Percentiles rank a stretch among this genome's conserved stretches.
These are phyloP conservation scores for Blastobasis adustella DNA, from an alignment of 2,888 invertebrate species.

Conservation along the genomic window DNA sequence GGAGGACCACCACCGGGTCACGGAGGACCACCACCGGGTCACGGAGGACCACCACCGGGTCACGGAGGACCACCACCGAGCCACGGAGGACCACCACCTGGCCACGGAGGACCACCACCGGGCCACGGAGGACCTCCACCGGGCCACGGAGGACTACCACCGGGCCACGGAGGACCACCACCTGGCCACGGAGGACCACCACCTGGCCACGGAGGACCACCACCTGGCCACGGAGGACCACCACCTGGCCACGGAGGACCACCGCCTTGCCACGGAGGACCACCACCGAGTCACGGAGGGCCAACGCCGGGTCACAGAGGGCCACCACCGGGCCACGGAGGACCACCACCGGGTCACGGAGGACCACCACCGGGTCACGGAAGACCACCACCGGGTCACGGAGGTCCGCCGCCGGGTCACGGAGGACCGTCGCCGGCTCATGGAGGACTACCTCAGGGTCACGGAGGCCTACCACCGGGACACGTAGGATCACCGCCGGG, in stretches of 20 bases:
- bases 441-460: neutral
- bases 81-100: too few species aligned
- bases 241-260: neutral
- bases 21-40: too few species aligned
- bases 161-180: too few species aligned
- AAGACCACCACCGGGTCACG: neutral
- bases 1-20: too few species aligned
- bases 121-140: too few species aligned
- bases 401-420: neutral
- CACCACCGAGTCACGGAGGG: neutral
- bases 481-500: slow-evolving; percentile 9
- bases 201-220: neutral
- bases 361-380: neutral
- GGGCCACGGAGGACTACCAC: too few species aligned
- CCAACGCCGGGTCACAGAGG: neutral
- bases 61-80: too few species aligned
- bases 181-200: too few species aligned
- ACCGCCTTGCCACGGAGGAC: neutral
- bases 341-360: neutral
- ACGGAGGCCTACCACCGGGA: neutral
- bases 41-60: too few species aligned
- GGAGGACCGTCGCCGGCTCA: neutral
- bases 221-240: neutral
- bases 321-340: neutral
- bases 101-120: too few species aligned